Conservation (phyloP, 2,888 invertebrate species). For the Lordiphosa andalusiaca region DNA sequence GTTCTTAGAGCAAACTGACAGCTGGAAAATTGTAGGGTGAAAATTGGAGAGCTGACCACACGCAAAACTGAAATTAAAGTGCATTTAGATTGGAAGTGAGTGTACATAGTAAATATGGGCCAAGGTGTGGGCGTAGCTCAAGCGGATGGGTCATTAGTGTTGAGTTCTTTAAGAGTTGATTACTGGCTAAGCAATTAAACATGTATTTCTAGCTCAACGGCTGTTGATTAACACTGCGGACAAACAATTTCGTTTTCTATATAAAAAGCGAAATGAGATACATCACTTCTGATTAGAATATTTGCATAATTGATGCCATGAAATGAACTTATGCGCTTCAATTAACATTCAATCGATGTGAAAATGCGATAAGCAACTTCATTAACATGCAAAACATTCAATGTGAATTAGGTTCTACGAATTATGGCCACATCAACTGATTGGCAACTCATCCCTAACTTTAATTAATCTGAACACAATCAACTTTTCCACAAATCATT, state of each 20-base stretch:
- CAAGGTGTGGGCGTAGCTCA: slow-evolving; percentile 7
- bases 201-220: too few species aligned
- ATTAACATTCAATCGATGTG: slow-evolving; percentile 21
- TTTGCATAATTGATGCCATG: slow-evolving; percentile 4
- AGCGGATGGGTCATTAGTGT: too few species aligned
- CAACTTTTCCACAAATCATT: slow-evolving; percentile 39
- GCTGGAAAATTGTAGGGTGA: slow-evolving; percentile 55
- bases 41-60: slow-evolving; percentile 35
- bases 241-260: slow-evolving; percentile 13
- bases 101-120: slow-evolving; percentile 26
- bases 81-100: slow-evolving; percentile 39
- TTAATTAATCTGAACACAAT: slow-evolving; percentile 35
- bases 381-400: slow-evolving; percentile 11
- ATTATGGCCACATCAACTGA: slow-evolving; percentile 5
- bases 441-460: slow-evolving; percentile 23
- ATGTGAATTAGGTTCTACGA: slow-evolving; percentile 1
- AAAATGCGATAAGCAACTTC: slow-evolving; percentile 3
- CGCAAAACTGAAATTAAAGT: slow-evolving; percentile 61
- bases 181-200: too few species aligned
- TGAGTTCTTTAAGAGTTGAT: too few species aligned
- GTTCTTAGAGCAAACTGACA: slow-evolving; percentile 46
- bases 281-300: not conserved
- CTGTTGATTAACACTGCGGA: slow-evolving; percentile 42
- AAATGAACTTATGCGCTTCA: slow-evolving; percentile 7
- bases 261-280: not conserved